These are phyloP conservation scores for Glaucidium brasilianum DNA, from an alignment of 2,113 vertebrate species.

Conservation along the genomic window DNA sequence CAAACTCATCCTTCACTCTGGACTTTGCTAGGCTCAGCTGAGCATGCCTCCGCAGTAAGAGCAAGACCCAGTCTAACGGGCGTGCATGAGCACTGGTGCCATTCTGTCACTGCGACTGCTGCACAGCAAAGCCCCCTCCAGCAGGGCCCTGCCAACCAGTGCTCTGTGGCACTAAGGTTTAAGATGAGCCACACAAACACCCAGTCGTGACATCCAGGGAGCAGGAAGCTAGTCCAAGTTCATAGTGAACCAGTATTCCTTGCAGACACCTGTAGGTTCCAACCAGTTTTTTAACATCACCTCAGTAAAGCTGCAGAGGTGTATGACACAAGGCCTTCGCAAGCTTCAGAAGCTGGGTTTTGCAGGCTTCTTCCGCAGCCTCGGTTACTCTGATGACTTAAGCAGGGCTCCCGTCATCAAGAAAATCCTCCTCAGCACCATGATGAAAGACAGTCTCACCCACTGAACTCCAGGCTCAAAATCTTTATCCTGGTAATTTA, in stretches of 20 bases:
- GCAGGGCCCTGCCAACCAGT: not conserved
- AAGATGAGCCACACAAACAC: not conserved
- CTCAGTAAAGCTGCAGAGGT: not conserved
- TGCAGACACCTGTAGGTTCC: not conserved
- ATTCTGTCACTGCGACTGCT: not conserved
- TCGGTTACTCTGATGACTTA: not conserved
- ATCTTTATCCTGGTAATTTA: not conserved
- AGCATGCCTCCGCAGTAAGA: not conserved
- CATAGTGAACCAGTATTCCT: not conserved
- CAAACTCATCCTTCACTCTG: not conserved
- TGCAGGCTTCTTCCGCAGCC: not conserved
- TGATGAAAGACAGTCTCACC: rapidly evolving
- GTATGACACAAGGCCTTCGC: not conserved
- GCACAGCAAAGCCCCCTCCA: not conserved
- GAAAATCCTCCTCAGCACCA: not conserved
- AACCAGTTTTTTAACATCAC: not conserved
- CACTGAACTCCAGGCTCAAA: not conserved
- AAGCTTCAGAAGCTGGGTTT: not conserved
- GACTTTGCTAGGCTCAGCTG: not conserved
- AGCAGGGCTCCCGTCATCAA: not conserved
- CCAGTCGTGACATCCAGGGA: not conserved
- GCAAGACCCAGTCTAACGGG: not conserved
- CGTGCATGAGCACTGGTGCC: rapidly evolving
- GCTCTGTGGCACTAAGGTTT: not conserved
- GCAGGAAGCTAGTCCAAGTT: not conserved